These are phyloP conservation scores for Epirrhoe alternata DNA, from an alignment of 2,888 invertebrate species.

Conservation along the genomic window DNA sequence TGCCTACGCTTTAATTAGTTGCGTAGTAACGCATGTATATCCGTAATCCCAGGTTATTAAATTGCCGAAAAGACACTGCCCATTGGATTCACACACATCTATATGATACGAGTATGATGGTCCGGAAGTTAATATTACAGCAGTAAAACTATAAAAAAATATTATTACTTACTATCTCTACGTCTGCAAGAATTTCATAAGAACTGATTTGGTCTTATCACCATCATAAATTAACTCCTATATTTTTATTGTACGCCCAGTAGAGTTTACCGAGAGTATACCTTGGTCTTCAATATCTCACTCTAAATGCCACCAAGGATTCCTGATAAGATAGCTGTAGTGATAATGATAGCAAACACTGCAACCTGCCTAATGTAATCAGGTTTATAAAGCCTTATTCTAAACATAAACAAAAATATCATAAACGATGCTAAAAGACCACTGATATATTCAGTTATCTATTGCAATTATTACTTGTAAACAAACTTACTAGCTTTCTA, in stretches of 20 bases:
- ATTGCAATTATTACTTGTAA: neutral
- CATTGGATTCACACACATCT: conserved; percentile 11
- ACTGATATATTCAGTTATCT: neutral
- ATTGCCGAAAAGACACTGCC: conserved; percentile 53
- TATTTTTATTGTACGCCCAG: conserved; percentile 29
- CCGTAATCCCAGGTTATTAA: conserved; percentile 80
- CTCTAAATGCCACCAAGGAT: conserved; percentile 56
- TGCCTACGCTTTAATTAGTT: conserved; percentile 86
- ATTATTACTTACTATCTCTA: too few species aligned
- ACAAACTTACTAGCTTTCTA: conserved; percentile 1
- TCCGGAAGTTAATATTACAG: neutral
- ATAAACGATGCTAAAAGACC: neutral
- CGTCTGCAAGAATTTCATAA: neutral
- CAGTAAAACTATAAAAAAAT: too few species aligned
- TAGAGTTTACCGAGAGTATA: conserved; percentile 25
- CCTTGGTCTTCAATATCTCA: conserved; percentile 54
- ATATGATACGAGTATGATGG: conserved; percentile 7
- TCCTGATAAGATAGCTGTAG: conserved; percentile 62
- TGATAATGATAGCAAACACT: conserved; percentile 56
- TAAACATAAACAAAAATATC: conserved; percentile 24
- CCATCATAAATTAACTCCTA: conserved; percentile 31
- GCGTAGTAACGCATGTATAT: conserved; percentile 84
- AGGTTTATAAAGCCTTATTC: conserved; percentile 52
- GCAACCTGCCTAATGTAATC: conserved; percentile 49
- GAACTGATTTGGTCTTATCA: conserved; percentile 9